These are phyloP conservation scores for Rhinella marina DNA, from an alignment of 2,797 vertebrate genomes.

Conservation along the genomic window DNA sequence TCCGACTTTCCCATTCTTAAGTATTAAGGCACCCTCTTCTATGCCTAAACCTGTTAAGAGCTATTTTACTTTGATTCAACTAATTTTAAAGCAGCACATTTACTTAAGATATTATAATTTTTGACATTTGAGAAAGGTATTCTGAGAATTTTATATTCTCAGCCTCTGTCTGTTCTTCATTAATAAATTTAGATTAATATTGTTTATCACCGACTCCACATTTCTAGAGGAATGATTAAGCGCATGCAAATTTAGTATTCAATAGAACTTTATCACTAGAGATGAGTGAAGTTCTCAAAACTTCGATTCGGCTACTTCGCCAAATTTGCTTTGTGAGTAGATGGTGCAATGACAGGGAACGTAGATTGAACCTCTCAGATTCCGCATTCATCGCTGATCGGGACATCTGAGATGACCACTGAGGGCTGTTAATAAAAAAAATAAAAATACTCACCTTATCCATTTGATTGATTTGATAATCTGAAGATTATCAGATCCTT, in stretches of 20 bases:
- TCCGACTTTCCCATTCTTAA: neutral
- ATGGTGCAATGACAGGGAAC: too few relatives aligned
- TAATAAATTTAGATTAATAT: slow-evolving; percentile 1
- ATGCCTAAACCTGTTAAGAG: neutral
- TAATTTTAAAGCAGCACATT: slow-evolving; percentile 14
- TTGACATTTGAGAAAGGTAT: slow-evolving; percentile 8
- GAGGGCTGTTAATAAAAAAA: too few relatives aligned
- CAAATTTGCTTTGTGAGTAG: too few relatives aligned
- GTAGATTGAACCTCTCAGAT: too few relatives aligned
- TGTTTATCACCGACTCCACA: neutral
- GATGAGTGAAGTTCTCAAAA: too few relatives aligned
- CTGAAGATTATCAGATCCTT: too few relatives aligned
- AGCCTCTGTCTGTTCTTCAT: neutral
- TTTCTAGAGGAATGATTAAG: neutral
- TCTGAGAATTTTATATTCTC: neutral
- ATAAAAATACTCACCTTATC: too few relatives aligned
- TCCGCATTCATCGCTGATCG: too few relatives aligned
- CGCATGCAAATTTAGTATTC: neutral
- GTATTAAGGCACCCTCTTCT: neutral
- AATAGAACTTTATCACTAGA: neutral
- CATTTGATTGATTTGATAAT: too few relatives aligned
- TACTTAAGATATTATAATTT: slow-evolving; percentile 15
- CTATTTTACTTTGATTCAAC: neutral
- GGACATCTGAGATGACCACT: too few relatives aligned
- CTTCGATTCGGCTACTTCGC: too few relatives aligned